Conservation (phyloP, 37 sponge, comb jelly and placozoan species). For the Halisarca cf. caerulea region DNA sequence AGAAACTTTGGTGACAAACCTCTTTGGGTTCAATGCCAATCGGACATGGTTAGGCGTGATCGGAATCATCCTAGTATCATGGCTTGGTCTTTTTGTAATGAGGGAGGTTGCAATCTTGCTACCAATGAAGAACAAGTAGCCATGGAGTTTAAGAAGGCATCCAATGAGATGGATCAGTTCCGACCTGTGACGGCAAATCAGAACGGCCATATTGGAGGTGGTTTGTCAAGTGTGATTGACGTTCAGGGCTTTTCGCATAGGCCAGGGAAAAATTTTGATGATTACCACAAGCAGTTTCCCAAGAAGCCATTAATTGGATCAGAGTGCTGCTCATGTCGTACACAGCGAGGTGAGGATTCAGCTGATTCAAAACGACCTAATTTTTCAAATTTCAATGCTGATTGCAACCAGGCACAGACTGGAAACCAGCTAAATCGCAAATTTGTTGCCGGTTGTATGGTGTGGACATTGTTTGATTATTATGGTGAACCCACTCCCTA, state of each 20-base stretch:
- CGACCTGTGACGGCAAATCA: conserved; percentile 57
- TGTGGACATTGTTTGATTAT: conserved; percentile 65
- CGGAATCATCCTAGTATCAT: conserved; percentile 69
- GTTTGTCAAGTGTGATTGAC: conserved; percentile 41
- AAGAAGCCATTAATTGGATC: conserved; percentile 38
- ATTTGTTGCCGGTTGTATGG: conserved; percentile 63
- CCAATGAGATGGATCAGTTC: conserved; percentile 31
- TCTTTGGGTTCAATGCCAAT: conserved; percentile 38
- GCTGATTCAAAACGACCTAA: background rate
- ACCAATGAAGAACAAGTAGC: background rate
- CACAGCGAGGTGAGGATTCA: conserved; percentile 46
- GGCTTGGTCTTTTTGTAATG: conserved; percentile 68
- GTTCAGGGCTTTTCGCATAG: conserved; percentile 67
- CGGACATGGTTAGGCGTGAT: conserved; percentile 64
- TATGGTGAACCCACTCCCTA: conserved; percentile 49
- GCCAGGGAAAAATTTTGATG: conserved; percentile 36
- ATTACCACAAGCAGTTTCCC: conserved; percentile 39
- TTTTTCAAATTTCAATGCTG: conserved; percentile 46
- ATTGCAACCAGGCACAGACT: conserved; percentile 48
- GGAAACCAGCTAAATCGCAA: conserved; percentile 30
- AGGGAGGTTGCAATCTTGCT: conserved; percentile 42
- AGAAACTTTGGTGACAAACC: conserved; percentile 47
- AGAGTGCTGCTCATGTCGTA: conserved; percentile 16
- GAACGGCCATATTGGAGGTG: conserved; percentile 22
- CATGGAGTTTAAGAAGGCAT: conserved; percentile 29